Base-by-base conservation (phyloP, 2,888 invertebrate genomes). In the Epinotia brunnichana region DNA sequence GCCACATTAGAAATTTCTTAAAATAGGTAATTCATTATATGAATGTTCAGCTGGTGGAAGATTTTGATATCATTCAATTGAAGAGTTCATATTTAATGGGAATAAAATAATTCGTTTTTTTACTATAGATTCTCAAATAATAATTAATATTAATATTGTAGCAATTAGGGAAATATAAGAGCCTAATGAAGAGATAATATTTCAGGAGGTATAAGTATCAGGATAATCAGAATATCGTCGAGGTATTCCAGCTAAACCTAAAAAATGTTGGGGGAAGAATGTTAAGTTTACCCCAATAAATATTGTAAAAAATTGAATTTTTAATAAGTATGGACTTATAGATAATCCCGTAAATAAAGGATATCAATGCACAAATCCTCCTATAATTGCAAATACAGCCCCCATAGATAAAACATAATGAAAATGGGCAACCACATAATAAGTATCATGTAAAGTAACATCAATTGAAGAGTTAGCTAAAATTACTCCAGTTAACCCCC, bases 381-480 rank as follows among this genome's bases (percentile, higher is more conserved):
- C 95, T 91, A 97, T 94, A 94, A 97, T 96, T 56, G 96, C 95
- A 94, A 96, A 97, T 81, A 97, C 96, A 4, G 96, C 96, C 78
- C 96, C 96, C 91, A 97, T 96, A 3, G 96, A 96, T 82, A 97
- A 80, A 1, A 97, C 96, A 94, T 97, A 97, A 85, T 97, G 96
- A 81, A 97, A 97, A 87, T 97, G 96, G 4, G 96, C 96, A 48
- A 97, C 96, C 64, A 97, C 96, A 94, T 97, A 97, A 86, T 97
- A 97, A n/a, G 96, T 96, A 83, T 97, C 97, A 90, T 97, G 96
- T 13, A 97, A 76, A 74, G 95, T 93, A 88, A 96, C 95, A 94
- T 97, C 97, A 91, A 97, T 93, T 15, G 96, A 96, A 39, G 96
- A 96, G 84, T 96, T 96, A 74, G 96, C 95, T 90, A 96, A 87